These are phyloP conservation scores for Sarcophaga bullata DNA, from an alignment of 1,140 invertebrate genomes.

Conservation along the genomic window DNA sequence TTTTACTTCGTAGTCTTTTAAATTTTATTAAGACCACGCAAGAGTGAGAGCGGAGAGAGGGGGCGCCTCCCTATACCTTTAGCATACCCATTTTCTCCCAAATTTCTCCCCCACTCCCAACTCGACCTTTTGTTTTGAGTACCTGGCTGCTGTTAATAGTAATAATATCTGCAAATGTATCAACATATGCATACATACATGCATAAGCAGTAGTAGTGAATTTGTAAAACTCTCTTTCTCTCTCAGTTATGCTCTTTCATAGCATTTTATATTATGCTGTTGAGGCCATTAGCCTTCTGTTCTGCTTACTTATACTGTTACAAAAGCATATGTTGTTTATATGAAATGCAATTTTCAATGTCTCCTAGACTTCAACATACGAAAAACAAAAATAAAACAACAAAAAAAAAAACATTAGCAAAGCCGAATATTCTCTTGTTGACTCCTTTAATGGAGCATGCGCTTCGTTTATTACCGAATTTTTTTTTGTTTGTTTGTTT, in stretches of 20 bases:
- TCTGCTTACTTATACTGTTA: neutral
- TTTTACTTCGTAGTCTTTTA: neutral
- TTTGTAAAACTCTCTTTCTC: neutral
- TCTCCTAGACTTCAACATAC: neutral
- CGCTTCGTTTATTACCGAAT: neutral
- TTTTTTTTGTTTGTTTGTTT: no score
- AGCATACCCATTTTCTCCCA: neutral
- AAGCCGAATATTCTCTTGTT: neutral
- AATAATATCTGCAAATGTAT: no score
- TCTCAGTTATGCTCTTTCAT: neutral
- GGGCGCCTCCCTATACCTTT: neutral
- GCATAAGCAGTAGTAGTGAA: no score
- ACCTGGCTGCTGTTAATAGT: no score
- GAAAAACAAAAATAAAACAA: neutral
- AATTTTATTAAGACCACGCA: no score
- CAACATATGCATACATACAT: no score
- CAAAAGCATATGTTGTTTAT: neutral
- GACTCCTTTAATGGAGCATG: neutral
- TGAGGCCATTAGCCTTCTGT: constrained; percentile 15
- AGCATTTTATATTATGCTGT: neutral
- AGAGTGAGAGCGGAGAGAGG: no score
- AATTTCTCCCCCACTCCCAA: neutral
- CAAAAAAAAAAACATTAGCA: neutral
- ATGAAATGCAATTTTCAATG: constrained; percentile 24
- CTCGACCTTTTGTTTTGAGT: neutral